phyloP scores from a whole-genome alignment of 2,797 vertebrate genomes.

The Diglossa cyanea region DNA sequence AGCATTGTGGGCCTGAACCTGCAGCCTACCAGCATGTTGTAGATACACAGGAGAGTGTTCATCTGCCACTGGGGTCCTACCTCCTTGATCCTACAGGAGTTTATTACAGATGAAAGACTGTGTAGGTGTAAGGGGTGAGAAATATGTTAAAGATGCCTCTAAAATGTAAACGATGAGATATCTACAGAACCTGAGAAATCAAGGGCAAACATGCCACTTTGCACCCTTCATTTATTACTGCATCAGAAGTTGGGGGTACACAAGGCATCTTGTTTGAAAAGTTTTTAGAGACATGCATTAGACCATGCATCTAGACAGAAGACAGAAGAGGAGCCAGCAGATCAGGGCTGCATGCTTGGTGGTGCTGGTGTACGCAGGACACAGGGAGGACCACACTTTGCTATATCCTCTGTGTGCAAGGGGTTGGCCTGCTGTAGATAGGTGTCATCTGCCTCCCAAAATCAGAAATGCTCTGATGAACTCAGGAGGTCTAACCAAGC shows the following conservation, averaged over 20 bases:
- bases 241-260: neutral
- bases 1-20: neutral
- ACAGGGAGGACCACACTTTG: neutral
- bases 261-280: neutral
- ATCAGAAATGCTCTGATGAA: slow-evolving; percentile 30
- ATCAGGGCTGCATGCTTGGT: neutral
- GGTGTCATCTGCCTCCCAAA: neutral
- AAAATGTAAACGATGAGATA: neutral
- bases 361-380: neutral
- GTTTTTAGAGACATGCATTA: neutral
- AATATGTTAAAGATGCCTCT: neutral
- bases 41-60: fast-evolving
- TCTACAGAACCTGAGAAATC: neutral
- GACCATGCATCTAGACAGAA: neutral
- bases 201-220: neutral
- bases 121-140: neutral
- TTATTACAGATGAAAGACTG: neutral
- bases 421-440: neutral
- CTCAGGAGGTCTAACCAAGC: slow-evolving; percentile 45
- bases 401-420: neutral
- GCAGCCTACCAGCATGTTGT: neutral
- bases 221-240: neutral
- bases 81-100: neutral
- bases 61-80: fast-evolving
- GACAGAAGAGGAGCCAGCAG: neutral